A percentile compares a stretch with the other conserved stretches of the same genome.
Evolutionary conservation across 2,797 vertebrate species (phyloP).

Genomic region (Synanceia verrucosa): DNA sequence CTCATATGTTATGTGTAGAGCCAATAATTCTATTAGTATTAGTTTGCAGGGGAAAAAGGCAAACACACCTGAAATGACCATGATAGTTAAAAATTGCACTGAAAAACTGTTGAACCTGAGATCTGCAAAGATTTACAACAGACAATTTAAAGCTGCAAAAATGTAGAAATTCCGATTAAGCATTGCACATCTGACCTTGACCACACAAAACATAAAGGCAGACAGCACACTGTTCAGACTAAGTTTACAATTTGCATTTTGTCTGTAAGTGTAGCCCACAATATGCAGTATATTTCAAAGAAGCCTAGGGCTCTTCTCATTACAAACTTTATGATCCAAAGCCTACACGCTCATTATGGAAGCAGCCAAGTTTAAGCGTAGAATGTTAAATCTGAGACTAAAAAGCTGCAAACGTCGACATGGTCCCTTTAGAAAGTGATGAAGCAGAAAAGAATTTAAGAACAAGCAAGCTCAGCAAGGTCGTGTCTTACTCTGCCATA

Average conservation of each 20-base stretch:
- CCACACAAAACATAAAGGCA: constrained; percentile 27
- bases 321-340: constrained; percentile 23
- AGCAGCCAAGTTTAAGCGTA: not conserved
- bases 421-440: constrained; percentile 34
- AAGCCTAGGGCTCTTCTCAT: constrained; percentile 12
- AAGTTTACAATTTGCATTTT: constrained; percentile 25
- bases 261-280: constrained; percentile 10
- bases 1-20: not conserved
- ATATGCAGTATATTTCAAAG: constrained; percentile 2
- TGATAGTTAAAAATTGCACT: not conserved
- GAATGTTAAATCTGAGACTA: constrained; percentile 31
- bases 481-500: not conserved
- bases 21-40: not conserved
- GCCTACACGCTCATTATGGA: constrained; percentile 6
- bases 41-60: not conserved
- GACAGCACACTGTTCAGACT: constrained; percentile 1
- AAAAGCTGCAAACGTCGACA: constrained; percentile 36
- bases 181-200: not conserved
- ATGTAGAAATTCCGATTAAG: not conserved
- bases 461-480: constrained; percentile 38
- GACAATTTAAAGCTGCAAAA: no score
- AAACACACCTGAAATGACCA: not conserved
- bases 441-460: constrained; percentile 28
- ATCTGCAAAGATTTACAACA: no score
- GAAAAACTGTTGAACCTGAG: not conserved